Conservation (phyloP, 2,113 vertebrate genomes). For the Excalfactoria chinensis region DNA sequence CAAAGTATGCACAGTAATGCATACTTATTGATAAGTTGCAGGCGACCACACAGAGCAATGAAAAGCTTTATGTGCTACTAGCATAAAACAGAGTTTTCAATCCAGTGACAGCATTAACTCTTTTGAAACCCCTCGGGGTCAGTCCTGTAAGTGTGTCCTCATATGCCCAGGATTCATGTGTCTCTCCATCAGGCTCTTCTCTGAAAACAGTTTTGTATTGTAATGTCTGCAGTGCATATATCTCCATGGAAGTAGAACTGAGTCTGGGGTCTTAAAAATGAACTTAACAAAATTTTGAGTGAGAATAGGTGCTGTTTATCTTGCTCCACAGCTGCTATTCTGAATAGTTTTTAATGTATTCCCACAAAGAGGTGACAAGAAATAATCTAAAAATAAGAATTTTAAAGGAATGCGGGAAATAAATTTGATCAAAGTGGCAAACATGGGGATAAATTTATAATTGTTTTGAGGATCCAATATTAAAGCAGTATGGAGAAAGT, state of each 20-base stretch:
- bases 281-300: background rate
- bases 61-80: slow-evolving; percentile 34
- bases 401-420: background rate
- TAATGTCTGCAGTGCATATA: background rate
- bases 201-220: slow-evolving; percentile 49
- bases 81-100: slow-evolving; percentile 46
- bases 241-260: background rate
- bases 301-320: background rate
- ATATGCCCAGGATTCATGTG: background rate
- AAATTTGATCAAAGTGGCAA: background rate
- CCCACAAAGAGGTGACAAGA: background rate
- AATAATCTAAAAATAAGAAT: background rate
- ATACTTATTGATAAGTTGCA: slow-evolving; percentile 33
- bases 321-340: too few species aligned
- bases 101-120: slow-evolving; percentile 12
- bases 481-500: background rate
- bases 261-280: background rate
- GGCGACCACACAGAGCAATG: background rate
- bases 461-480: background rate
- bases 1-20: slow-evolving; percentile 10
- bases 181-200: slow-evolving; percentile 52
- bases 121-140: slow-evolving; percentile 14
- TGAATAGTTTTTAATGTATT: too few species aligned
- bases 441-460: background rate
- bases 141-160: slow-evolving; percentile 34